Evolutionary conservation across 2,888 invertebrate genomes (phyloP).

Genomic region (Amiota mariae): DNA sequence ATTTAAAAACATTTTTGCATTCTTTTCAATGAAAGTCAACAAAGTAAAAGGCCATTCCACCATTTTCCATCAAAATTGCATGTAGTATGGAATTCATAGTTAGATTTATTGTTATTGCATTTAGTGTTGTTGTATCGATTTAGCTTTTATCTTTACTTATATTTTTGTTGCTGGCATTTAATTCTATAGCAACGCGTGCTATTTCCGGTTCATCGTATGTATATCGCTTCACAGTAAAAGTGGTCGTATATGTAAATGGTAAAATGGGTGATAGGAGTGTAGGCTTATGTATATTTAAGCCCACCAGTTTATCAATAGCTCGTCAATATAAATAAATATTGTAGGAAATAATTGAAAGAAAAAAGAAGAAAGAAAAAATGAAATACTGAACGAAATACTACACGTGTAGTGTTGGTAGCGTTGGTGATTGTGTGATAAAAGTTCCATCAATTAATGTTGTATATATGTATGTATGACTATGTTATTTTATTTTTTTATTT

Average conservation of each 20-base stretch:
- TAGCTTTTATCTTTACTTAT: not conserved
- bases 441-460: slow-evolving; percentile 19
- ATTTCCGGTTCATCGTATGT: slow-evolving; percentile 16
- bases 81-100: not conserved
- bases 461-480: not conserved
- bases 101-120: not conserved
- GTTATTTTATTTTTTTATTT: not conserved
- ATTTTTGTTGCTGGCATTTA: slow-evolving; percentile 9
- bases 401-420: not conserved
- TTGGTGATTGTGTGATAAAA: slow-evolving; percentile 28
- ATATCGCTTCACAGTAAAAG: no score
- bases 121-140: not conserved
- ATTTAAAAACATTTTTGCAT: no score
- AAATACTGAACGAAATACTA: not conserved
- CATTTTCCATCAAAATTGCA: not conserved
- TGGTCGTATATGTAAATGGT: no score
- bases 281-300: not conserved
- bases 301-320: slow-evolving; percentile 45
- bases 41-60: not conserved
- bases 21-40: no score
- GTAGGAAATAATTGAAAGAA: slow-evolving; percentile 29
- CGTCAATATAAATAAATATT: slow-evolving; percentile 28
- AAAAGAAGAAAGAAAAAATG: no score
- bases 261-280: not conserved
- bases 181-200: slow-evolving; percentile 18